Base-by-base conservation (phyloP, 2,888 invertebrate genomes). In the Nomada fabriciana region DNA sequence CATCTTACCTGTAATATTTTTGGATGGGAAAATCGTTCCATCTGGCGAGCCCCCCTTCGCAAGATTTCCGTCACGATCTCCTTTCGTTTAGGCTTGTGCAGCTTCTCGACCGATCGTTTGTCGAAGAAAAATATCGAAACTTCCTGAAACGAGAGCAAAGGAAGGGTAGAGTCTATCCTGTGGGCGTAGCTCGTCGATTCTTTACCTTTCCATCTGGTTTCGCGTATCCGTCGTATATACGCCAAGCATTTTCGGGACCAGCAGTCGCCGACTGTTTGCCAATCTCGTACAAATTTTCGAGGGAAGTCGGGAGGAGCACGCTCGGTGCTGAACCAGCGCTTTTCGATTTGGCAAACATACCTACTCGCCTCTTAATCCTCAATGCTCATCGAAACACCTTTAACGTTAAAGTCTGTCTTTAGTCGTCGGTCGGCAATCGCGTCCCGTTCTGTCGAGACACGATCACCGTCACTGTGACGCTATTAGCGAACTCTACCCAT, bases 121-220 rank as follows among this genome's bases (percentile, higher is more conserved):
- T 99, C 98, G 94, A 98, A 98, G 76, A 98, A 95, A 94, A 98
- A 98, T 85, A 99, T 97, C 0, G 98, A 98, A 84, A 97, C 98
- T 94, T 98, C 98, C 98, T 98, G 95, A 11, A 94, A 88, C 47
- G 50, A 7, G 36, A 36, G 36, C 36, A 36, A 52, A 23, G 42
- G n/a, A 57, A 72, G 20, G 52, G 20, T 10, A 59, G 42, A 29
- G 60, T 36, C 7, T 36, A 7, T 36, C 36, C 36, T 7, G 36
- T 36, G 7, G 36, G 7, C 36, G 36, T 9, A 36, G 36, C n/a
- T 43, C 11, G 42, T 10, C 20, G 23, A 50, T 47, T 5, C 50
- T 29, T 95, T 94, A 98, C 99, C 97, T 97, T 97, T 89, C 97
- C 97, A 91, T 99, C 98, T 85, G 96, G 96, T 94, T 98, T 98